phyloP scores from a whole-genome alignment of 2,888 invertebrate species.

The Rhabditoides inermis region DNA sequence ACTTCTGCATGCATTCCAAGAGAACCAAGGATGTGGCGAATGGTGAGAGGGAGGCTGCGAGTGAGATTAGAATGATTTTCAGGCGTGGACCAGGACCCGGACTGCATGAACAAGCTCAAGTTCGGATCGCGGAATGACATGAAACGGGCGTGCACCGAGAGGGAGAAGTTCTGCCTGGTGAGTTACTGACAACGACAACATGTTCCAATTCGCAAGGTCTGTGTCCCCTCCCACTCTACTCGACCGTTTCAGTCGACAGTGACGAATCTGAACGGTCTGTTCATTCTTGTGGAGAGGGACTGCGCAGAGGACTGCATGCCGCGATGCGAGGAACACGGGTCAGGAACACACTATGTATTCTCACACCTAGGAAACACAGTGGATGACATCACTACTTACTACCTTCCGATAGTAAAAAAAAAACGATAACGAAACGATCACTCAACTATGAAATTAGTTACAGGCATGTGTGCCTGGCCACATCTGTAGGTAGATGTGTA shows the following conservation, averaged over 20 bases:
- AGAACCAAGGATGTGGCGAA: conserved; percentile 30
- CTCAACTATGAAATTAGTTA: too few species aligned
- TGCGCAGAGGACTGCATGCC: conserved; percentile 36
- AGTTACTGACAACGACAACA: too few species aligned
- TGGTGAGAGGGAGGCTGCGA: conserved; percentile 7
- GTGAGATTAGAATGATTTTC: neutral
- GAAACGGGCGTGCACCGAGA: conserved; percentile 23
- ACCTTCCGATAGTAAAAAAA: conserved; percentile 14
- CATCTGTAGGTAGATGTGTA: too few species aligned
- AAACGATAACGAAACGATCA: neutral
- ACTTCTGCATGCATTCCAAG: conserved; percentile 33
- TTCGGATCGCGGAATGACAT: conserved; percentile 30
- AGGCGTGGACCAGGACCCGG: conserved; percentile 26
- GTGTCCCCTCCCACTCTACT: too few species aligned
- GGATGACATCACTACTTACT: too few species aligned
- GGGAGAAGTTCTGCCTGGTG: conserved; percentile 30
- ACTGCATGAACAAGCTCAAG: conserved; percentile 37
- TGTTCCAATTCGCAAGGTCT: too few species aligned
- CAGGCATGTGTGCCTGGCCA: too few species aligned
- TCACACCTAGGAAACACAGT: too few species aligned
- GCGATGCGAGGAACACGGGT: conserved; percentile 6
- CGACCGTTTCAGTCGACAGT: conserved; percentile 43
- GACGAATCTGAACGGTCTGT: conserved; percentile 42
- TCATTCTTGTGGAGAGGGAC: conserved; percentile 39
- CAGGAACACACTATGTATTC: too few species aligned